These are phyloP conservation scores for Cirrhinus mrigala DNA, from an alignment of 2,797 vertebrate species.

Conservation along the genomic window DNA sequence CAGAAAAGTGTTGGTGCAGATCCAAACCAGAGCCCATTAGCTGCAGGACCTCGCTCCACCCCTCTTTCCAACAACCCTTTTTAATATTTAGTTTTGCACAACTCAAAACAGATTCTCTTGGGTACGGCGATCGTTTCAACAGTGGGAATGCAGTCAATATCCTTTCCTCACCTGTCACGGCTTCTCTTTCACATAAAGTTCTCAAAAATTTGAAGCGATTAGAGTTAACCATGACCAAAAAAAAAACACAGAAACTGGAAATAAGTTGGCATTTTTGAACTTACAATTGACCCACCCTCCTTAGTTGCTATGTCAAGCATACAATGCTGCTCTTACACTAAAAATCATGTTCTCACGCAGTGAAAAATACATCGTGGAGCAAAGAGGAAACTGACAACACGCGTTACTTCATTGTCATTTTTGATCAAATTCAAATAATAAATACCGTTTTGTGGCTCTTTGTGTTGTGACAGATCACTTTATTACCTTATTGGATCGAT, in stretches of 20 bases:
- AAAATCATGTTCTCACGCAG: no score
- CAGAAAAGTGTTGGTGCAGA: constrained; percentile 71
- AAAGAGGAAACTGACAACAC: no score
- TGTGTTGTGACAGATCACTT: no score
- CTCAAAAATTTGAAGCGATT: not conserved
- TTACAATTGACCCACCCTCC: no score
- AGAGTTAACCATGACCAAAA: not conserved
- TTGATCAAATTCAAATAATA: no score
- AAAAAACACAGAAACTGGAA: not conserved
- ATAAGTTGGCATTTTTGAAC: not conserved
- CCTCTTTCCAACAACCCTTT: constrained; percentile 39
- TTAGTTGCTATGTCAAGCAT: no score
- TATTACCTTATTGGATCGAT: no score
- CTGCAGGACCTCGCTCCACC: constrained; percentile 54
- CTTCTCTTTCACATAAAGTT: not conserved
- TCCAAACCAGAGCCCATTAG: constrained; percentile 70
- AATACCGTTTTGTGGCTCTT: no score
- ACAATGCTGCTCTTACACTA: no score
- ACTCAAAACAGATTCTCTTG: constrained; percentile 47
- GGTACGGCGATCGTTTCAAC: constrained; percentile 6
- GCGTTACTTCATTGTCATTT: no score
- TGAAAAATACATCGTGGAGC: no score
- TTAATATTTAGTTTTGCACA: constrained; percentile 52
- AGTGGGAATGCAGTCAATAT: constrained; percentile 22
- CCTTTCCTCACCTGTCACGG: constrained; percentile 18